phyloP scores from a whole-genome alignment of 2,113 vertebrate genomes.

The Pollimyrus isidori region DNA sequence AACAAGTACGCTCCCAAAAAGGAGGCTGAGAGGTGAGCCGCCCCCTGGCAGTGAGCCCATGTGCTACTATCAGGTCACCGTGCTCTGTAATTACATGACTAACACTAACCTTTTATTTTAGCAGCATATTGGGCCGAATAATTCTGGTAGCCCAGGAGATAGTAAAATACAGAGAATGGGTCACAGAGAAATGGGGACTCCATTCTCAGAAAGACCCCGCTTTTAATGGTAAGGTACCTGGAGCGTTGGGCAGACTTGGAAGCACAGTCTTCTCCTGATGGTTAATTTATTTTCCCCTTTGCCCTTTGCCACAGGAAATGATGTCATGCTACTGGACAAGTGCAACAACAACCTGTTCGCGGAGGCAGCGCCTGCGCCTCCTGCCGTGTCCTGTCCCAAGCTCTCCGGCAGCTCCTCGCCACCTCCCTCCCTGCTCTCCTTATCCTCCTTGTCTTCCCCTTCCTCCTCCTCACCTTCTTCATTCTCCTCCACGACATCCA shows the following conservation, averaged over 20 bases:
- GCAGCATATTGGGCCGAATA: conserved; percentile 89
- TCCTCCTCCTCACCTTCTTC: conserved; percentile 78
- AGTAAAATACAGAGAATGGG: conserved; percentile 89
- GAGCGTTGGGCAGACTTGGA: background rate
- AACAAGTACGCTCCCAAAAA: conserved; percentile 93
- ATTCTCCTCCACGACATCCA: conserved; percentile 76
- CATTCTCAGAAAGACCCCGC: conserved; percentile 70
- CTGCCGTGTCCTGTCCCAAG: conserved; percentile 69
- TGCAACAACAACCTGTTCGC: conserved; percentile 90
- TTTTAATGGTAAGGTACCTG: conserved; percentile 54
- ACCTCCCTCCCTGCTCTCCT: conserved; percentile 77
- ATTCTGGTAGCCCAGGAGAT: conserved; percentile 92
- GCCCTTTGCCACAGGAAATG: conserved; percentile 68
- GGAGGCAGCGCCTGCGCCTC: conserved; percentile 54
- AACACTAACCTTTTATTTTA: background rate
- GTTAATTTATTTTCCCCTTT: background rate
- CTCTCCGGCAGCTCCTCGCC: conserved; percentile 85
- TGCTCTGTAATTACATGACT: background rate
- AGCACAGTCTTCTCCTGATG: background rate
- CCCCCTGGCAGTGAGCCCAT: background rate
- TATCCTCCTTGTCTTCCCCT: conserved; percentile 64
- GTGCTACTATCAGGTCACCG: background rate
- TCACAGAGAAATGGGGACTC: conserved; percentile 80
- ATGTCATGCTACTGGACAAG: conserved; percentile 82
- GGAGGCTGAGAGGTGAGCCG: conserved; percentile 82